These are phyloP conservation scores for Anoplius nigerrimus DNA, from an alignment of 2,888 invertebrate species.

Conservation along the genomic window DNA sequence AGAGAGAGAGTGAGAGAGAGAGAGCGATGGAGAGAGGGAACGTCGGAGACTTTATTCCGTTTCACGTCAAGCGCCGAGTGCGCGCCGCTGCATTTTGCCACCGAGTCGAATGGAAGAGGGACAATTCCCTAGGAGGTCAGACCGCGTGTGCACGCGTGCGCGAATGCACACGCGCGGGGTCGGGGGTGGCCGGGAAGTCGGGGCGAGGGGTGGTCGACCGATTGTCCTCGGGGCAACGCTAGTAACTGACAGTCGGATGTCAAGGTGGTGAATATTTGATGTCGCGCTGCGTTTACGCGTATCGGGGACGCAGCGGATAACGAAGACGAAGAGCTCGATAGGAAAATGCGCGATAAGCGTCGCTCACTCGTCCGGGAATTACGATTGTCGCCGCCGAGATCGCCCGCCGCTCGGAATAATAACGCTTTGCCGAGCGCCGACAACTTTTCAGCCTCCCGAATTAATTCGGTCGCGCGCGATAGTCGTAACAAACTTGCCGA, in stretches of 20 bases:
- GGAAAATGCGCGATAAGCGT: neutral
- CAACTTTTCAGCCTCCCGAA: no score
- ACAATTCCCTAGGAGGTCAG: slow-evolving; percentile 42
- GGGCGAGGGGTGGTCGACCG: slow-evolving; percentile 4
- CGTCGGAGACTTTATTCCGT: slow-evolving; percentile 56
- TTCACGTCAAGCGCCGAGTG: slow-evolving; percentile 50
- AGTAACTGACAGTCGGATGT: slow-evolving; percentile 31
- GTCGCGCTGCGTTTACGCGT: slow-evolving; percentile 12
- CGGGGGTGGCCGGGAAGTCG: neutral
- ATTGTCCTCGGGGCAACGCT: slow-evolving; percentile 41
- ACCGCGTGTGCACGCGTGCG: slow-evolving; percentile 12
- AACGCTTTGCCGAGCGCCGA: no score
- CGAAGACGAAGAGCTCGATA: neutral
- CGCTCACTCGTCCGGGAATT: neutral
- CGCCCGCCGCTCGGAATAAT: no score
- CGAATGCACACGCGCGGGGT: neutral
- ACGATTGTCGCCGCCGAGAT: neutral
- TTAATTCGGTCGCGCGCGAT: no score
- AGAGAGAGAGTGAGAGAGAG: slow-evolving; percentile 26
- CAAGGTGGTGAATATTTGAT: slow-evolving; percentile 41
- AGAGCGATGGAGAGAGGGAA: no score
- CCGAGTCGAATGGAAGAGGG: slow-evolving; percentile 19
- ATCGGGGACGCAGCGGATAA: neutral
- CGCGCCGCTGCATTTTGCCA: slow-evolving; percentile 27
- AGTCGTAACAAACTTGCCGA: no score